phyloP scores from a whole-genome alignment of 2,113 vertebrate genomes.

The Scophthalmus maximus region DNA sequence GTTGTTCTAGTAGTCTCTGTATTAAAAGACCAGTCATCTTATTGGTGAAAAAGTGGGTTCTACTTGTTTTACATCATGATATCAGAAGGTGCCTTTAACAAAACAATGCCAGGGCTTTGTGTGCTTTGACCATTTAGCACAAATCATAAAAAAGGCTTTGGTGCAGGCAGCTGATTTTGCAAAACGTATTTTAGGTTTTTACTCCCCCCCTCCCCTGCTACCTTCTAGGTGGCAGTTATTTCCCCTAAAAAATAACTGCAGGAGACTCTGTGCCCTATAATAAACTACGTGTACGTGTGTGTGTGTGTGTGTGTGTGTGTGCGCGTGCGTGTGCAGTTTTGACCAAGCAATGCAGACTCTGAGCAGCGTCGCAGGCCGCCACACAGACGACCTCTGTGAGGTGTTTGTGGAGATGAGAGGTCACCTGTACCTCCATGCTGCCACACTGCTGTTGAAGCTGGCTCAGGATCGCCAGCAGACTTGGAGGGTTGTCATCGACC shows the following conservation, averaged over 20 bases:
- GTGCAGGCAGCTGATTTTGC: neutral
- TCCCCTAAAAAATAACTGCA: neutral
- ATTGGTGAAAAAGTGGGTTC: no score
- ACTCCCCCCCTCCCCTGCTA: neutral
- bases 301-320: neutral
- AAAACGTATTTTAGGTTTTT: neutral
- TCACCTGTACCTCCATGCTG: conserved; percentile 93
- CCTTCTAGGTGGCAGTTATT: neutral
- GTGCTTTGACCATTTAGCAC: neutral
- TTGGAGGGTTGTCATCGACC: conserved; percentile 88
- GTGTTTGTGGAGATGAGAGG: conserved; percentile 90
- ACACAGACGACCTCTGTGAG: conserved; percentile 86
- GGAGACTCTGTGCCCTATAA: neutral
- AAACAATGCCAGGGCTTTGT: neutral
- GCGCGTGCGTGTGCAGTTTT: conserved; percentile 81
- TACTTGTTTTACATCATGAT: neutral
- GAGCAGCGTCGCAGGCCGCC: conserved; percentile 75
- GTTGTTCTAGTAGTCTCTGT: no score
- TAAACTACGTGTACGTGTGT: neutral
- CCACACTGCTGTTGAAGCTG: conserved; percentile 92
- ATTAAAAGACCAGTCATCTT: no score
- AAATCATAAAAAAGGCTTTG: neutral
- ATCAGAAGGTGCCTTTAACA: neutral
- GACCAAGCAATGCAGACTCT: conserved; percentile 88
- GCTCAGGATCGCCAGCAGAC: conserved; percentile 86